A percentile compares a stretch with the other conserved stretches of the same genome.
These are phyloP conservation scores for Antennarius maculatus DNA, from an alignment of 2,797 vertebrate species.

Conservation along the genomic window DNA sequence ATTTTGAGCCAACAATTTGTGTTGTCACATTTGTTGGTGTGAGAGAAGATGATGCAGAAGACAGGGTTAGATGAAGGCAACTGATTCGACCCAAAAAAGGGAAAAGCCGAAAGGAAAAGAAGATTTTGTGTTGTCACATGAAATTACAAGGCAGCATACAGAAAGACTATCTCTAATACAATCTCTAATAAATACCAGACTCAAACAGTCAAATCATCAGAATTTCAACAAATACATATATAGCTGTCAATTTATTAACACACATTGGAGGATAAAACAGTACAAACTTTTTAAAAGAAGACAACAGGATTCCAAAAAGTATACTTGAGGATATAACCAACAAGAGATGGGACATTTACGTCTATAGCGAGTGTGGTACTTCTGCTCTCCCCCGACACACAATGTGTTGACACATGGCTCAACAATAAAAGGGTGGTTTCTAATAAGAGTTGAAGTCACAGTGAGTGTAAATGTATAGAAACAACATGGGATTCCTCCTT, in stretches of 20 bases:
- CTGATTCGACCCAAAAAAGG: too few relatives aligned
- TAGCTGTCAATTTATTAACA: slow-evolving; percentile 63
- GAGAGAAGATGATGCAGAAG: too few relatives aligned
- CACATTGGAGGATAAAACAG: slow-evolving; percentile 48
- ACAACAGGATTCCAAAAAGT: slow-evolving; percentile 24
- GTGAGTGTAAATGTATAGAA: slow-evolving; percentile 45
- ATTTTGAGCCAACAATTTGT: background rate
- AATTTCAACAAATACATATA: background rate
- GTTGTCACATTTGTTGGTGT: too few relatives aligned
- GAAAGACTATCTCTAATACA: too few relatives aligned
- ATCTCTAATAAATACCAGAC: too few relatives aligned
- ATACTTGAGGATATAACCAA: slow-evolving; percentile 18
- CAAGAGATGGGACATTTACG: slow-evolving; percentile 4
- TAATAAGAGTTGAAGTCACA: slow-evolving; percentile 29
- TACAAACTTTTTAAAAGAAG: slow-evolving; percentile 55
- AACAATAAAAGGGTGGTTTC: slow-evolving; percentile 13
- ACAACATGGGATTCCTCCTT: slow-evolving; percentile 33
- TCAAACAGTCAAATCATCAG: background rate
- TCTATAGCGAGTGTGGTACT: slow-evolving; percentile 11
- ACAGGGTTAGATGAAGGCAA: too few relatives aligned
- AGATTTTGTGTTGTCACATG: too few relatives aligned
- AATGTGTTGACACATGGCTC: slow-evolving; percentile 15
- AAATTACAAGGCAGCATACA: too few relatives aligned
- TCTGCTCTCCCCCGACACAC: slow-evolving; percentile 10
- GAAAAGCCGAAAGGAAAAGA: too few relatives aligned